A percentile compares a stretch with the other conserved stretches of the same genome.
Conservation (phyloP, 2,113 vertebrate genomes). For the Peromyscus maniculatus region DNA sequence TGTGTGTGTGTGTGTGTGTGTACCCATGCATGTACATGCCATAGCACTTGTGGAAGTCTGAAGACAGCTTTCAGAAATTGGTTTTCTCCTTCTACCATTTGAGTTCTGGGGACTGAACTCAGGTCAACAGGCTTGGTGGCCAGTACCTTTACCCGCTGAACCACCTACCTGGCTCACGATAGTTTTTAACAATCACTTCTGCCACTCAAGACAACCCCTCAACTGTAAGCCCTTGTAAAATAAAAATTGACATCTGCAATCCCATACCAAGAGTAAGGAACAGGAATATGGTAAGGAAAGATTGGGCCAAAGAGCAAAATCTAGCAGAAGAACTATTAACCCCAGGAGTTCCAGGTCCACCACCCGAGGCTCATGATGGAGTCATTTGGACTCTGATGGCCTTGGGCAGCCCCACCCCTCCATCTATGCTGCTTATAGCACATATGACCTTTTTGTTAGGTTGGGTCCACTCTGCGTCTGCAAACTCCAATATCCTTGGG, state of each 20-base stretch:
- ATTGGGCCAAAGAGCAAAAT: background rate
- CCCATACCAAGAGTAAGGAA: background rate
- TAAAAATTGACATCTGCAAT: background rate
- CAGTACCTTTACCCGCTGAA: background rate
- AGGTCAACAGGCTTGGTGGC: background rate
- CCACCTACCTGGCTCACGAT: background rate
- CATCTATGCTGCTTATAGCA: background rate
- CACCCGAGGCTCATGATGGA: background rate
- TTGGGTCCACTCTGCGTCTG: background rate
- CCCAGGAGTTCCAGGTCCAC: background rate
- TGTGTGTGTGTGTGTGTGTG: background rate
- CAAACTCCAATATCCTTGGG: background rate
- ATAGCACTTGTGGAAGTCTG: background rate
- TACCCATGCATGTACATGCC: background rate
- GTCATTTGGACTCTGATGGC: background rate
- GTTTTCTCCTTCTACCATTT: background rate
- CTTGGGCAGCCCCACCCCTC: background rate
- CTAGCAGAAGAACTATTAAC: background rate
- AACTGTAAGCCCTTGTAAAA: background rate
- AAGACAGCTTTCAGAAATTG: background rate
- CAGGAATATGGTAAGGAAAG: background rate
- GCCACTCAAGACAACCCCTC: background rate
- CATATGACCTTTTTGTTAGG: background rate
- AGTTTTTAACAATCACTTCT: background rate
- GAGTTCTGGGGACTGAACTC: background rate